Conservation (phyloP, 2,888 invertebrate species). For the Rhorus exstirpatorius region DNA sequence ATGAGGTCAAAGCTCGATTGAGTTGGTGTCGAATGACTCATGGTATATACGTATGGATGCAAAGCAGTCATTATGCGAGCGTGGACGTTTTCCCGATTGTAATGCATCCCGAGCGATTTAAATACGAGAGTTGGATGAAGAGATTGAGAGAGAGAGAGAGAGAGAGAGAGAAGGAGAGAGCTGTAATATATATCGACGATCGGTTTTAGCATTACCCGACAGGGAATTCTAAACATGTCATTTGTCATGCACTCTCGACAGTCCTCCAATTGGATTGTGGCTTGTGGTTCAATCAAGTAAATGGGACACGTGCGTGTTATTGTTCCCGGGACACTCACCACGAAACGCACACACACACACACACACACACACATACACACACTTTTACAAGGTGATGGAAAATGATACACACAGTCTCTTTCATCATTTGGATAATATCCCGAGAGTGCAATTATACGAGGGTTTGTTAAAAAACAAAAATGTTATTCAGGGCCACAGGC, state of each 20-base stretch:
- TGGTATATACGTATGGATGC: not conserved
- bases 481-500: slow-evolving; percentile 12
- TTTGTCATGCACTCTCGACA: slow-evolving; percentile 71
- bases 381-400: slow-evolving; percentile 12
- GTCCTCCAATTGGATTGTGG: slow-evolving; percentile 69
- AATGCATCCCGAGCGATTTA: slow-evolving; percentile 61
- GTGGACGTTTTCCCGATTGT: slow-evolving; percentile 38
- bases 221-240: slow-evolving; percentile 71
- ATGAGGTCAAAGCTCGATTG: too few relatives aligned
- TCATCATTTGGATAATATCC: slow-evolving; percentile 44
- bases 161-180: slow-evolving; percentile 30
- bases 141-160: too few relatives aligned
- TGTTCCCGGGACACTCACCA: slow-evolving; percentile 42
- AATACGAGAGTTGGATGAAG: slow-evolving; percentile 57
- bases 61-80: slow-evolving; percentile 35
- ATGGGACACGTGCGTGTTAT: slow-evolving; percentile 66
- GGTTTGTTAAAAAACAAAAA: slow-evolving; percentile 4
- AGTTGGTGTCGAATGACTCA: too few relatives aligned
- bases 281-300: slow-evolving; percentile 69
- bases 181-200: slow-evolving; percentile 61
- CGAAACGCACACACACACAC: slow-evolving; percentile 1
- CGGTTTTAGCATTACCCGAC: slow-evolving; percentile 66
- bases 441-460: slow-evolving; percentile 29
- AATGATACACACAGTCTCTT: slow-evolving; percentile 39
- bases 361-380: not conserved